Percentiles rank a stretch among this genome's conserved stretches.
Conservation (phyloP, 2,888 invertebrate genomes). For the Troides aeacus region DNA sequence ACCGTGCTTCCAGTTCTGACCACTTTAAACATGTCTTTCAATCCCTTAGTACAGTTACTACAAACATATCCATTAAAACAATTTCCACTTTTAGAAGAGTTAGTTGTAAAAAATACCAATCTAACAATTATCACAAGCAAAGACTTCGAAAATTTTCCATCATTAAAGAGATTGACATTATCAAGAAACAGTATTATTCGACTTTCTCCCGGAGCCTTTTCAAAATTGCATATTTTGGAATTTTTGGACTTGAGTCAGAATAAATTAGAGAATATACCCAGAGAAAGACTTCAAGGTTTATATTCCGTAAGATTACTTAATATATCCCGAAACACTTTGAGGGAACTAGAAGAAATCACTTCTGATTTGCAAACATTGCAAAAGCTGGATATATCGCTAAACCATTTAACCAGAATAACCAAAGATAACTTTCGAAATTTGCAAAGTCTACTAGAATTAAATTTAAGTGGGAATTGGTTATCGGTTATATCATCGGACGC, state of each 20-base stretch:
- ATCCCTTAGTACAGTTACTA: slow-evolving; percentile 88
- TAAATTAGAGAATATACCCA: slow-evolving; percentile 89
- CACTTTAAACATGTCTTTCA: slow-evolving; percentile 90
- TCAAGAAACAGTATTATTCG: slow-evolving; percentile 87
- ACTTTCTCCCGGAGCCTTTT: slow-evolving; percentile 92
- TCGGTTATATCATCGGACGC: slow-evolving; percentile 88
- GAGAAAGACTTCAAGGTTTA: slow-evolving; percentile 90
- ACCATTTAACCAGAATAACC: slow-evolving; percentile 88
- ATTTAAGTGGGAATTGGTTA: slow-evolving; percentile 91
- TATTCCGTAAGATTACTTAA: slow-evolving; percentile 87
- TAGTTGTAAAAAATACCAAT: slow-evolving; percentile 89
- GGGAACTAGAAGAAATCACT: slow-evolving; percentile 90
- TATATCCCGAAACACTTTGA: slow-evolving; percentile 90
- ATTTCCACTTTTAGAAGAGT: slow-evolving; percentile 89
- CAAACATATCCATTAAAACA: slow-evolving; percentile 85
- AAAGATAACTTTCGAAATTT: slow-evolving; percentile 88
- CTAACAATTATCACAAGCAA: slow-evolving; percentile 90
- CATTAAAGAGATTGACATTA: slow-evolving; percentile 86
- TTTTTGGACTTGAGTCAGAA: slow-evolving; percentile 91
- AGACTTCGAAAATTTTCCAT: slow-evolving; percentile 91
- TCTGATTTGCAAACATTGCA: slow-evolving; percentile 87
- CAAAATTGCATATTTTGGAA: slow-evolving; percentile 86
- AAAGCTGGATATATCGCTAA: slow-evolving; percentile 89
- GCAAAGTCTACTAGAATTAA: slow-evolving; percentile 87
- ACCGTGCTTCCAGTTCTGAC: slow-evolving; percentile 85